Evolutionary conservation across 2,797 vertebrate species (phyloP), one percentile per base, ranked within the genome.

Genomic region (Gambusia yucatana): DNA sequence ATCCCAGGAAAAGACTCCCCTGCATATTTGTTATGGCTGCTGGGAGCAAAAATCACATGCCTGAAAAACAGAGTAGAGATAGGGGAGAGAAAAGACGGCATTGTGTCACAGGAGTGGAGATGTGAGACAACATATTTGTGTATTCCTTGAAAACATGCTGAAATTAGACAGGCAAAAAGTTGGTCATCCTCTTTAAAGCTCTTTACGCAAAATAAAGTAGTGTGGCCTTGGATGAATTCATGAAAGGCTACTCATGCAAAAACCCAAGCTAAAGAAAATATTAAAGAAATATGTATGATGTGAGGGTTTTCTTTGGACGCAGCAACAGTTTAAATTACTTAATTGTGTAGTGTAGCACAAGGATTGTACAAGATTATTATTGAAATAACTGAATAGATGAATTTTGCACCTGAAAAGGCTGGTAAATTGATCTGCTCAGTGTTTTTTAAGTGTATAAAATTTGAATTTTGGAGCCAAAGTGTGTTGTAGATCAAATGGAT

Each of bases 1-100:
- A 99, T 98, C 71, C 98, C 98, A 0, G 98, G 98, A 89, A 99
- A 98, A 14, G 98, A 97, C 86, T 97, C 96, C 0, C 97, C 97
- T 0, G 96, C 96, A 0, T 98, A 99, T 87, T 99, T 99, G 82
- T 98, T 98, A 82, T 97, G 96, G 82, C 96, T 97, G 93, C 97
- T 99, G 44, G 98, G 98, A 81, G 98, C 98, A 81, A 97, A 99
- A 82, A 99, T 96, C 55, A 98, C 77, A 72, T 99, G 98, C 77
- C 98, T 99, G 77, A 73, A 87, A 89, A 86, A 89, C 16, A 80
- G 61, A 82, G 57, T 41, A 73, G 14, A 72, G 65, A 61, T 17
- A 28, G 77, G n/a, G 48, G n/a, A 25, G n/a, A 25, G 22, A 25
- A n/a, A 33, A 11, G 33, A 6, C 69, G 6, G 14, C 7, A n/a